A percentile compares a stretch with the other conserved stretches of the same genome.
Conservation (phyloP, 1,140 invertebrate species). For the Philotrypesis tridentata region DNA sequence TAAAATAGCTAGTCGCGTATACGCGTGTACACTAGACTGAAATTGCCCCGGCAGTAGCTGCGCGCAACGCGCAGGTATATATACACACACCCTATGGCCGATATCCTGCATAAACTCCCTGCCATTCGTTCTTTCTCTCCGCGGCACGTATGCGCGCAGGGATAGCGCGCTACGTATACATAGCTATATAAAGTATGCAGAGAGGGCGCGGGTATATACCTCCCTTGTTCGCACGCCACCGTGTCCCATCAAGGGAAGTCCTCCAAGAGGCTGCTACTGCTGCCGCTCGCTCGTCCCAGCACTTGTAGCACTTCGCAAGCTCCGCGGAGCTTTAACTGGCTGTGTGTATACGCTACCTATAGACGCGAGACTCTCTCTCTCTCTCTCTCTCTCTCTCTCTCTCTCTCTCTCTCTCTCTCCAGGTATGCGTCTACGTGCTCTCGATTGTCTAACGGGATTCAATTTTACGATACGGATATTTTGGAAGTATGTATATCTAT, state of each 20-base stretch:
- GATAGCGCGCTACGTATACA: too few species aligned
- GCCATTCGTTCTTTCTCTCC: neutral
- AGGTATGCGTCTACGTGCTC: conserved; percentile 6
- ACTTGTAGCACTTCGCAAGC: conserved; percentile 41
- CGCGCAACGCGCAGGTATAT: neutral
- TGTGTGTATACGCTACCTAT: too few species aligned
- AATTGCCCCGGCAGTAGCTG: neutral
- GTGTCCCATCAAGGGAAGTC: conserved; percentile 40
- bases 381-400: too few species aligned
- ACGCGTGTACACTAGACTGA: neutral
- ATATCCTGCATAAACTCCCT: too few species aligned
- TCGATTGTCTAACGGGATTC: conserved; percentile 39
- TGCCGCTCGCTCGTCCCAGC: too few species aligned
- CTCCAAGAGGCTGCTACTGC: conserved; percentile 22
- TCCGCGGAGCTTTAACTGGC: neutral
- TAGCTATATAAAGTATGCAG: too few species aligned
- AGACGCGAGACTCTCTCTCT: too few species aligned
- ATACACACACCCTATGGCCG: neutral
- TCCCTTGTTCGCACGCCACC: too few species aligned
- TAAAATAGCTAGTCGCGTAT: too few species aligned
- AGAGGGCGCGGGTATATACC: too few species aligned
- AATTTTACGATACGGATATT: conserved; percentile 17
- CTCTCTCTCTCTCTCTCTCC: too few species aligned
- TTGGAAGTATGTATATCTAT: too few species aligned
- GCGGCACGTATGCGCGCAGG: neutral